Evolutionary conservation across 2,888 invertebrate species (phyloP).

Genomic region (Gonocerus acuteangulatus): DNA sequence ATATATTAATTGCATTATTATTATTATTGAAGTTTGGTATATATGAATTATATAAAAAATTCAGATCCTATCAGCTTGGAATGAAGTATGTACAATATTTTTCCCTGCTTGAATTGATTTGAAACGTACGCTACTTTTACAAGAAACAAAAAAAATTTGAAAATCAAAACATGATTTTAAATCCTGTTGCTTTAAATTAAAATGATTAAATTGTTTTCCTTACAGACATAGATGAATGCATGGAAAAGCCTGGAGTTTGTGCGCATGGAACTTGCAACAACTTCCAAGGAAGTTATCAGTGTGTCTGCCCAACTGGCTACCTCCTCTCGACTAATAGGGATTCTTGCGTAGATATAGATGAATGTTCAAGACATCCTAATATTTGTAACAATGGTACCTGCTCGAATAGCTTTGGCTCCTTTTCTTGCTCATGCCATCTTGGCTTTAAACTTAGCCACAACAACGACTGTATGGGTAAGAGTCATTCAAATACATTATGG

Average conservation of each 20-base stretch:
- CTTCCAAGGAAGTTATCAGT: slow-evolving; percentile 68
- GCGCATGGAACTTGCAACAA: slow-evolving; percentile 71
- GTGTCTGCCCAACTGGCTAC: slow-evolving; percentile 68
- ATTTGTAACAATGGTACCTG: slow-evolving; percentile 71
- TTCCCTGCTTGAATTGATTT: no score
- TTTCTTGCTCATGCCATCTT: slow-evolving; percentile 64
- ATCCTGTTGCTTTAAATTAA: no score
- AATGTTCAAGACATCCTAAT: slow-evolving; percentile 62
- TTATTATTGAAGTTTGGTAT: no score
- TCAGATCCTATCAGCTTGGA: no score
- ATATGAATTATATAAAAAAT: no score
- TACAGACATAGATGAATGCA: slow-evolving; percentile 65
- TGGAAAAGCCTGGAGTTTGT: slow-evolving; percentile 59
- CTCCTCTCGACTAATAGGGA: slow-evolving; percentile 56
- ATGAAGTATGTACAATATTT: no score
- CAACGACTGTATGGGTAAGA: slow-evolving; percentile 66
- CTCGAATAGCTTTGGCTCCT: slow-evolving; percentile 61
- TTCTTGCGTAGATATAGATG: slow-evolving; percentile 64
- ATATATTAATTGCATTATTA: no score
- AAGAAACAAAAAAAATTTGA: no score
- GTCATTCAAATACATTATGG: no score
- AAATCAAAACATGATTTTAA: no score
- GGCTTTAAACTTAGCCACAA: slow-evolving; percentile 70
- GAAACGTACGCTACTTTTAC: no score
- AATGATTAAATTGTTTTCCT: background rate